A percentile compares a stretch with the other conserved stretches of the same genome.
These are phyloP conservation scores for Melieria picta DNA, from an alignment of 2,888 invertebrate species.

Conservation along the genomic window DNA sequence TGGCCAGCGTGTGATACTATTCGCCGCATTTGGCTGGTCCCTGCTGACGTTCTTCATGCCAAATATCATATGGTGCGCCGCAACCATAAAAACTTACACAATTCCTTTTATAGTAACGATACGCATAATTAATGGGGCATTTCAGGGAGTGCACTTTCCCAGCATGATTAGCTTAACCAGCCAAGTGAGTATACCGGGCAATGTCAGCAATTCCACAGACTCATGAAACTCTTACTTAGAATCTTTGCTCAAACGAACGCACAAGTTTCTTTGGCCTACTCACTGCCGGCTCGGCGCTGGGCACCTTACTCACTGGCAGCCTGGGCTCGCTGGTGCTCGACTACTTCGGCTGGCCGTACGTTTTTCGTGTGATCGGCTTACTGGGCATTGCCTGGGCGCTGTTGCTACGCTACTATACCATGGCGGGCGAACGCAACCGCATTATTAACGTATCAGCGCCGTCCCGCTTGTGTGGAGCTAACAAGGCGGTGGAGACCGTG, in stretches of 20 bases:
- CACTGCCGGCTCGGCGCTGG: constrained; percentile 72
- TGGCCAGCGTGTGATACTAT: constrained; percentile 73
- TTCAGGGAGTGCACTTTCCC: constrained; percentile 76
- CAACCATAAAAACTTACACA: constrained; percentile 61
- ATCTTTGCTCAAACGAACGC: constrained; percentile 72
- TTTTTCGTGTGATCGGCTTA: constrained; percentile 73
- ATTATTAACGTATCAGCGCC: constrained; percentile 65
- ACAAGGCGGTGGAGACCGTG: constrained; percentile 63
- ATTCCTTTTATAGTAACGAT: constrained; percentile 71
- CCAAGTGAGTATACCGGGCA: constrained; percentile 55
- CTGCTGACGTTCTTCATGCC: constrained; percentile 70
- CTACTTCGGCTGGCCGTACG: constrained; percentile 73
- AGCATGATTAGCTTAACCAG: constrained; percentile 76
- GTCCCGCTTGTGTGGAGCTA: constrained; percentile 62
- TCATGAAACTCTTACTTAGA: constrained; percentile 53
- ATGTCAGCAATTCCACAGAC: not conserved
- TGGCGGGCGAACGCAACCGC: constrained; percentile 63
- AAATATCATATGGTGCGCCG: constrained; percentile 67
- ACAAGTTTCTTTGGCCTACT: constrained; percentile 75
- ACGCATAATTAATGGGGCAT: constrained; percentile 73
- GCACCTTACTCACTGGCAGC: constrained; percentile 74
- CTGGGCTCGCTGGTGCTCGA: constrained; percentile 75
- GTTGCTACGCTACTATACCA: constrained; percentile 69
- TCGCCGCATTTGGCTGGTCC: constrained; percentile 72
- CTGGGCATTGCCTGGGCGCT: constrained; percentile 71